Evolutionary conservation across 2,113 vertebrate genomes (phyloP), one percentile per base, ranked within the genome.

Genomic region (Percopsis transmontana): DNA sequence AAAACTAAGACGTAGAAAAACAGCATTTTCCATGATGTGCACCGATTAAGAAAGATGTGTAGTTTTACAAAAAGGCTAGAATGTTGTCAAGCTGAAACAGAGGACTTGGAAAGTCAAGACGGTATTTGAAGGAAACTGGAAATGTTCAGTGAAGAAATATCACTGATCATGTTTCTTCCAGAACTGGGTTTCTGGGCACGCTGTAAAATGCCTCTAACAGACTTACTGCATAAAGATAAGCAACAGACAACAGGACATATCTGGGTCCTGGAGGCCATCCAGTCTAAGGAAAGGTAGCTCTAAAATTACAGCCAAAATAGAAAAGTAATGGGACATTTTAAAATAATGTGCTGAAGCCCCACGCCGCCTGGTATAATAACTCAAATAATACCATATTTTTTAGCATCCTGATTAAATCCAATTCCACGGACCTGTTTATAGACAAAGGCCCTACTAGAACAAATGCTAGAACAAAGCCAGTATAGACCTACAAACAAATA

Each of bases 321-420:
- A 59, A 63, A 68, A 61, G 2, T 27, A 56, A 7, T 10, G 14
- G 68, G 40, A 50, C 47, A 68, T 2, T 53, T 16, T 44, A 14
- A 60, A 42, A 19, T 54, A 64, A 72, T 75, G 80, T 89, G 80
- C 79, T 85, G 81, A 84, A 73, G 45, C 53, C 4, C 51, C 52
- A 48, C 0, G 0, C 41, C 58, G 76, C 73, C 62, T 80, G 39
- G 18, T 41, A 41, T 41, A 19, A 12, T n/a, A 41, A 40, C 13
- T 67, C 61, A 33, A 70, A 75, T 14, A 65, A 33, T 16, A 50
- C 51, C 16, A 52, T 19, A 5, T 33, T 18, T 12, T 51, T 38
- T 48, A 19, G 58, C 62, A 58, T 47, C 62, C 50, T 42, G 57
- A 53, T 18, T 5, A 55, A 2, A 57, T 8, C 11, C 15, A 13